Evolutionary conservation across 2,797 vertebrate genomes (phyloP), one percentile per base, ranked within the genome.

Genomic region (Ambastaia sidthimunki): DNA sequence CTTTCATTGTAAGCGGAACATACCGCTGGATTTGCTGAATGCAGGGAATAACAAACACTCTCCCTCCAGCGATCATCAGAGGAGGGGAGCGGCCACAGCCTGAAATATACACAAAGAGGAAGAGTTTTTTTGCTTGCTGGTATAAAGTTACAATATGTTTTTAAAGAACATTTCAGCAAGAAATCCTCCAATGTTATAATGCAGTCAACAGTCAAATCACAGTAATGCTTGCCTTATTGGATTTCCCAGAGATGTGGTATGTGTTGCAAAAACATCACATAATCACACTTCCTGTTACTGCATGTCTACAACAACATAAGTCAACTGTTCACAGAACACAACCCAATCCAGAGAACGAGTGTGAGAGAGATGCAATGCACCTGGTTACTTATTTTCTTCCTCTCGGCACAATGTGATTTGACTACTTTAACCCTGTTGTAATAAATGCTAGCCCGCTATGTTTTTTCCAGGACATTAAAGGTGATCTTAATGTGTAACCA

Each of bases 51-150:
- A 98, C 97, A 90, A 98, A 95, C 52, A 98, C 96, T 69, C 97
- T 88, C 6, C 97, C 97, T 83, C 97, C 97, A 7, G 96, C 95
- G 78, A 98, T 96, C 96, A 98, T 96, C 75, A 98, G 85, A 2
- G 97, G 96, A 66, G 96, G 95, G 69, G 95, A 95, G 41, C 96
- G 95, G 71, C 97, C 96, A 88, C 95, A 97, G 70, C 97, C 97
- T 98, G 89, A 28, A 66, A 21, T 12, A 37, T 54, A 41, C 55
- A 67, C 12, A 63, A 28, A 52, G 41, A 31, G 62, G 5, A 3
- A 13, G 21, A 50, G 41, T 19, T 15, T 6, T 63, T 63, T 34
- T 15, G 19, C 54, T 28, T 28, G 50, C 21, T 47, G 21, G 31
- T 47, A 44, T 34, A 21, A 76, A 12, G 11, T 19, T 3, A 23